A percentile compares a stretch with the other conserved stretches of the same genome.
Conservation (phyloP, 1,140 invertebrate species). For the Drosophila erecta region DNA sequence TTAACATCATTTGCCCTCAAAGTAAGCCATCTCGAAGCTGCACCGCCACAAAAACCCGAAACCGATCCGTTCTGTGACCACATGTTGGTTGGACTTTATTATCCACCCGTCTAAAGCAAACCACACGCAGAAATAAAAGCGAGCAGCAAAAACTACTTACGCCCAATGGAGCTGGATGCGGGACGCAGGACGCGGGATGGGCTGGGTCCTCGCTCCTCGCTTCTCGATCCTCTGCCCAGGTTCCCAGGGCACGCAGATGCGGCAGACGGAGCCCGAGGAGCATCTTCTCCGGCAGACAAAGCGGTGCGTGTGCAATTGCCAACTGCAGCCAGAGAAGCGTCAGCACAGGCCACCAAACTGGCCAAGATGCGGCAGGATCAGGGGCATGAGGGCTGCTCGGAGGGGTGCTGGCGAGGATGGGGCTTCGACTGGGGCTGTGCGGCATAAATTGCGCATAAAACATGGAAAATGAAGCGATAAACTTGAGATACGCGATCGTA, state of each 20-base stretch:
- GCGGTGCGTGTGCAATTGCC: constrained; percentile 75
- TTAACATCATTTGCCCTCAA: not conserved
- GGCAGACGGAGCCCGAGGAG: constrained; percentile 21
- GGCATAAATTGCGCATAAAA: constrained; percentile 83
- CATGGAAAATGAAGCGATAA: constrained; percentile 83
- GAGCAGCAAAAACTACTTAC: constrained; percentile 69
- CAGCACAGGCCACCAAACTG: constrained; percentile 47
- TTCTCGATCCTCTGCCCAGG: constrained; percentile 3
- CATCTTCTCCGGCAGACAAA: constrained; percentile 70
- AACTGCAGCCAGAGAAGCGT: constrained; percentile 71
- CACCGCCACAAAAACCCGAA: constrained; percentile 6
- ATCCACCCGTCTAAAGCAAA: constrained; percentile 53
- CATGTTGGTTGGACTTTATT: constrained; percentile 56
- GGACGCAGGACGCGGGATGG: constrained; percentile 1
- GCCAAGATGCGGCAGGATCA: constrained; percentile 1
- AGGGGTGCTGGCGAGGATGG: not conserved
- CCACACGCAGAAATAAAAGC: constrained; percentile 50
- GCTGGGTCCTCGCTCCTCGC: not conserved
- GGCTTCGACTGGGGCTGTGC: constrained; percentile 40
- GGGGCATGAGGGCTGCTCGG: not conserved
- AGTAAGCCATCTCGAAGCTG: not conserved
- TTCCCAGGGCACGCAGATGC: constrained; percentile 48
- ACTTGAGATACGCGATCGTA: constrained; percentile 83
- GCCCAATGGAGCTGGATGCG: constrained; percentile 27
- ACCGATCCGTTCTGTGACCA: constrained; percentile 27